These are phyloP conservation scores for Marcusenius ussheri DNA, from an alignment of 2,113 vertebrate species.

Conservation along the genomic window DNA sequence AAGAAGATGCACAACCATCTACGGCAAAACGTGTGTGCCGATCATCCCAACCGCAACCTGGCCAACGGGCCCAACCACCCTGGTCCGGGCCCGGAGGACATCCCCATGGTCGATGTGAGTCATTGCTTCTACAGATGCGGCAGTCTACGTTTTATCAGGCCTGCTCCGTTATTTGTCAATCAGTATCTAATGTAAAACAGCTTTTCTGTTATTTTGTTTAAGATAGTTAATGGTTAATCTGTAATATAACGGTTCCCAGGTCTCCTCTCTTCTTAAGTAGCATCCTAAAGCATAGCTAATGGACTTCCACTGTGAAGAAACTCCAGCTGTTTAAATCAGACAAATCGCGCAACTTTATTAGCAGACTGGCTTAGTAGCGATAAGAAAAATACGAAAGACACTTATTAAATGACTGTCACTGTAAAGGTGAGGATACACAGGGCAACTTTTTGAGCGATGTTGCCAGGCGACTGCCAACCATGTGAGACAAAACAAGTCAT, in stretches of 20 bases:
- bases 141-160: neutral
- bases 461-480: neutral
- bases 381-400: neutral
- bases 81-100: constrained; percentile 82
- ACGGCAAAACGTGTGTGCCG: constrained; percentile 87
- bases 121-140: neutral
- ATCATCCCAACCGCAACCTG: constrained; percentile 82
- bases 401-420: neutral
- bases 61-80: constrained; percentile 88
- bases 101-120: constrained; percentile 92
- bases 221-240: neutral
- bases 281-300: neutral
- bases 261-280: neutral
- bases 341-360: neutral
- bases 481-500: neutral
- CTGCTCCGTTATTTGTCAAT: neutral
- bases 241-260: neutral
- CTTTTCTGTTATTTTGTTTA: neutral
- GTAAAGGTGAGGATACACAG: neutral
- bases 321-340: neutral
- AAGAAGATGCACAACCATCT: constrained; percentile 90
- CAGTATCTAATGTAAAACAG: neutral
- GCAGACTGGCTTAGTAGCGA: neutral
- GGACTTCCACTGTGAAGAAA: neutral
- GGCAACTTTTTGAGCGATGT: neutral